Conservation (phyloP, 1,140 invertebrate genomes). For the Hypothenemus hampei region DNA sequence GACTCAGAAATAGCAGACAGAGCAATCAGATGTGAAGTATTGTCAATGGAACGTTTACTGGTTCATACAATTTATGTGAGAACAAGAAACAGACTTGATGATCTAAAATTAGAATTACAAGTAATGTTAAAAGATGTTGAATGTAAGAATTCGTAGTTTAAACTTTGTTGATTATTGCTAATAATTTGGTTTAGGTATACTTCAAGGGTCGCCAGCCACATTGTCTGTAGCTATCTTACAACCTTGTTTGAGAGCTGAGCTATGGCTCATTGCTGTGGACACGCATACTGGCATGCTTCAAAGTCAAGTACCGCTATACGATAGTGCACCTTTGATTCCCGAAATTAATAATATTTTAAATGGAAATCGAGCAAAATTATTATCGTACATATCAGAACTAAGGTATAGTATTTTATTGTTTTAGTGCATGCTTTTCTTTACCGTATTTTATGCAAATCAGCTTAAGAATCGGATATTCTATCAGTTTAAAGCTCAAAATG, state of each 20-base stretch:
- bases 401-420: too few relatives aligned
- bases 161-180: background rate
- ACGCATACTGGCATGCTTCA: slow-evolving; percentile 88
- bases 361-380: slow-evolving; percentile 65
- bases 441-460: too few relatives aligned
- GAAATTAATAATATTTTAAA: slow-evolving; percentile 81
- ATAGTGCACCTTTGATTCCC: slow-evolving; percentile 70
- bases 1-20: slow-evolving; percentile 72
- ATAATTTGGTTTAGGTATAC: slow-evolving; percentile 56
- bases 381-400: slow-evolving; percentile 66
- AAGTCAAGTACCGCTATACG: slow-evolving; percentile 87
- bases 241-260: slow-evolving; percentile 86
- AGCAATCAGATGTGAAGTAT: slow-evolving; percentile 76
- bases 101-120: slow-evolving; percentile 77
- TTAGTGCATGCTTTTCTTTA: too few relatives aligned
- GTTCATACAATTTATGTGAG: slow-evolving; percentile 96
- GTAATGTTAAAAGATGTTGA: slow-evolving; percentile 68
- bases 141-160: slow-evolving; percentile 50
- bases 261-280: slow-evolving; percentile 86
- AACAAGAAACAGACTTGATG: slow-evolving; percentile 72
- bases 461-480: too few relatives aligned
- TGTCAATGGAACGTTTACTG: slow-evolving; percentile 92
- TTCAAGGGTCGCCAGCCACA: slow-evolving; percentile 83
- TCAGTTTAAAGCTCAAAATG: too few relatives aligned
- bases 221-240: slow-evolving; percentile 82